Evolutionary conservation across 2,797 vertebrate species (phyloP).

Genomic region (Argya squamiceps): DNA sequence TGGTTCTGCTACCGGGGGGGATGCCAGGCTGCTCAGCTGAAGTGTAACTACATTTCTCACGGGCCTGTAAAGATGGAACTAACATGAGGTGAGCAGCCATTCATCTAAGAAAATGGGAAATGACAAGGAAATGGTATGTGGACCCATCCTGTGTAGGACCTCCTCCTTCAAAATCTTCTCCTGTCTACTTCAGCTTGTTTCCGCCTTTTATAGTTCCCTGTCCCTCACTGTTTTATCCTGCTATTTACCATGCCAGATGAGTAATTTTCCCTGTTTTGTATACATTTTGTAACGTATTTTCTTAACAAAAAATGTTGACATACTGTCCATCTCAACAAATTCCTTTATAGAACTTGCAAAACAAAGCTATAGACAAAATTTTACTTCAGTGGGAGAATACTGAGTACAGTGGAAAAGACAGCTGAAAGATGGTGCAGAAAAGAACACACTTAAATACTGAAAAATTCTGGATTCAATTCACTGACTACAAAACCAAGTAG

Average conservation of each 20-base stretch:
- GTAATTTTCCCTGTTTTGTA: neutral
- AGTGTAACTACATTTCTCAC: neutral
- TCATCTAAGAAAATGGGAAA: neutral
- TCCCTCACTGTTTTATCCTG: neutral
- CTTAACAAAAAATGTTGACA: neutral
- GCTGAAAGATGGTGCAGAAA: neutral
- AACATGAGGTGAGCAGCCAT: neutral
- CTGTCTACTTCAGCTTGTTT: neutral
- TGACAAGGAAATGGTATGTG: fast-evolving
- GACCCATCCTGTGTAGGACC: neutral
- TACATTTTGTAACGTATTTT: neutral
- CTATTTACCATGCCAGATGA: neutral
- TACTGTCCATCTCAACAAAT: neutral
- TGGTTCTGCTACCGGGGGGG: neutral
- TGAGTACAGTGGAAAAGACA: neutral
- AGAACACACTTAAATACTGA: neutral
- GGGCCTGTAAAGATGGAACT: neutral
- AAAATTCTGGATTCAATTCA: neutral
- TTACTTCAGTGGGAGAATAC: neutral
- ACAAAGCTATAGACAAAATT: neutral
- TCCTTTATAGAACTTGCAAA: neutral
- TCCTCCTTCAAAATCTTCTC: neutral
- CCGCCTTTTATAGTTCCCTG: neutral
- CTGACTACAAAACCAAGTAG: neutral
- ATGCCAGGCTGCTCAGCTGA: neutral